These are phyloP conservation scores for Troides helena DNA, from an alignment of 2,888 invertebrate species.

Conservation along the genomic window DNA sequence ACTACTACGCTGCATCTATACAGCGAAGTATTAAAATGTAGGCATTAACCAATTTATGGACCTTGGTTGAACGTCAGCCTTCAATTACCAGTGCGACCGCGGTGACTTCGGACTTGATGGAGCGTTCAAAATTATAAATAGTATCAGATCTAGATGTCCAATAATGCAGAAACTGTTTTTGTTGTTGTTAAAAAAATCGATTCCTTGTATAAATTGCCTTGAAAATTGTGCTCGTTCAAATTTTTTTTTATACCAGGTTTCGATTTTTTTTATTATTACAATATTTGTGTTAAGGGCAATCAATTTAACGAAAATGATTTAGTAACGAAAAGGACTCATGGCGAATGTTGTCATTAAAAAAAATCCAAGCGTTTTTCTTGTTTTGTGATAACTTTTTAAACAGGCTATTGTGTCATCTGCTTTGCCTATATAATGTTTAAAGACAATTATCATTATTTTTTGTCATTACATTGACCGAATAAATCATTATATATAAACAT, in stretches of 20 bases:
- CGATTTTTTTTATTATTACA: background rate
- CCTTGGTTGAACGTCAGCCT: slow-evolving; percentile 38
- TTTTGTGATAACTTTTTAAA: background rate
- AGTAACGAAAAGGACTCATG: background rate
- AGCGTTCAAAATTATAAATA: slow-evolving; percentile 31
- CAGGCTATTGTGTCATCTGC: background rate
- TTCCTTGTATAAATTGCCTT: slow-evolving; percentile 20
- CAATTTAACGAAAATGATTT: background rate
- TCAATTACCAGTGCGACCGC: slow-evolving; percentile 43
- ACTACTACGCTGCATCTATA: background rate
- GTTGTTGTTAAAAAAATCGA: background rate
- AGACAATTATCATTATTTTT: too few species aligned
- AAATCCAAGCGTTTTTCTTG: background rate
- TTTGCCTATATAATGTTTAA: too few species aligned
- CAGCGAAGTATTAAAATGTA: slow-evolving; percentile 11
- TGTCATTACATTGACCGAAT: too few species aligned
- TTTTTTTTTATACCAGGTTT: slow-evolving; percentile 13
- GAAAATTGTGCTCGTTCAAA: slow-evolving; percentile 6
- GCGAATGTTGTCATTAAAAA: too few species aligned
- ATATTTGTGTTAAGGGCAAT: background rate
- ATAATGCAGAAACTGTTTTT: slow-evolving; percentile 32
- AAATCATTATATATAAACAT: too few species aligned
- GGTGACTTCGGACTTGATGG: slow-evolving; percentile 43
- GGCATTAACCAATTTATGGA: slow-evolving; percentile 25
- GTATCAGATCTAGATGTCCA: slow-evolving; percentile 20